Evolutionary conservation across 2,888 invertebrate genomes (phyloP).

Genomic region (Hipparchia sbordonii): DNA sequence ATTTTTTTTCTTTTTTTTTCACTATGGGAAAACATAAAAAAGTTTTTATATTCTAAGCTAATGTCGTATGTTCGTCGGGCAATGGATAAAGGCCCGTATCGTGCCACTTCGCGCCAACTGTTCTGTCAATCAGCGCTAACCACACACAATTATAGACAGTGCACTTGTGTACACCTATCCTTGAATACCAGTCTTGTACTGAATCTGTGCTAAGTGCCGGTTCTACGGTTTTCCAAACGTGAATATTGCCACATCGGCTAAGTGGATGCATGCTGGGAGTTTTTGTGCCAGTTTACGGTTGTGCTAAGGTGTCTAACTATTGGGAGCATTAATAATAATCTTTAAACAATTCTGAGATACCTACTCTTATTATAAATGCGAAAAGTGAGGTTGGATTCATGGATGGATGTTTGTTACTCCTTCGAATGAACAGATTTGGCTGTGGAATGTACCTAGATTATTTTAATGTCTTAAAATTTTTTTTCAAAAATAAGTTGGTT

Average conservation of each 20-base stretch:
- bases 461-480: no score
- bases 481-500: no score
- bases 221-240: conserved; percentile 35
- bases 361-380: no score
- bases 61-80: background rate
- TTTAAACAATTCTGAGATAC: no score
- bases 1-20: no score
- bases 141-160: conserved; percentile 44
- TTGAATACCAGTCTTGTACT: conserved; percentile 37
- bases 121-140: conserved; percentile 47
- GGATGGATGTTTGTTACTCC: no score
- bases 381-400: no score
- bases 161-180: conserved; percentile 42
- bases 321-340: no score
- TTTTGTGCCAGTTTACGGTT: conserved; percentile 7
- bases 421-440: no score
- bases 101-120: conserved; percentile 47
- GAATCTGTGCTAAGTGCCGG: conserved; percentile 37
- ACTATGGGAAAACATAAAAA: no score
- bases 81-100: conserved; percentile 30
- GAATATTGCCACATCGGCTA: conserved; percentile 32
- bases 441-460: no score
- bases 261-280: conserved; percentile 7
- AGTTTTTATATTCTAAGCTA: background rate
- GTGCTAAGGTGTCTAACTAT: background rate